Evolutionary conservation across 2,888 invertebrate genomes (phyloP).

Genomic region (Callyntrura guangdongensis): DNA sequence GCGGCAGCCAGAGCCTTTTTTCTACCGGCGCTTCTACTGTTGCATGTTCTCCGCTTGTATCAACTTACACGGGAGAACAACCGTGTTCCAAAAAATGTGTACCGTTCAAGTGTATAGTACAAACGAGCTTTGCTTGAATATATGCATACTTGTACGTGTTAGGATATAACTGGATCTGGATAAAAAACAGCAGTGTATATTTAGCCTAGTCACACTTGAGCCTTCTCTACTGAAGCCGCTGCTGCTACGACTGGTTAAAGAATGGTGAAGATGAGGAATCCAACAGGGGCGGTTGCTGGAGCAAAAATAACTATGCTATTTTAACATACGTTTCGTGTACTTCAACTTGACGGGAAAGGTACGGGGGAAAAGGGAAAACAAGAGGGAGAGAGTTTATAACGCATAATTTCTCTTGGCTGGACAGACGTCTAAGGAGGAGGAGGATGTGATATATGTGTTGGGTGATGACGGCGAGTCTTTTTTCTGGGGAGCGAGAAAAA

Average conservation of each 20-base stretch:
- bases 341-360: not conserved
- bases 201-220: not conserved
- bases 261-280: conserved; percentile 33
- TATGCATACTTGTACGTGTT: conserved; percentile 32
- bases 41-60: conserved; percentile 58
- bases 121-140: not conserved
- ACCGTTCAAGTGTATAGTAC: not conserved
- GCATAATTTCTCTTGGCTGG: conserved; percentile 32
- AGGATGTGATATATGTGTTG: conserved; percentile 35
- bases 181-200: conserved; percentile 8
- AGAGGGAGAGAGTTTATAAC: not conserved
- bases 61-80: conserved; percentile 27
- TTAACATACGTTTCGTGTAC: not conserved
- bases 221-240: not conserved
- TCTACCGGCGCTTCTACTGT: conserved; percentile 69
- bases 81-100: not conserved
- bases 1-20: not conserved
- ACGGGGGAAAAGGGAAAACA: not conserved
- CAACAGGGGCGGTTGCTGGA: conserved; percentile 15
- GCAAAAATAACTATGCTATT: not conserved
- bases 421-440: conserved; percentile 21
- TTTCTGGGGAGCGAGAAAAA: conserved; percentile 34
- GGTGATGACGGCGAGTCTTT: conserved; percentile 50
- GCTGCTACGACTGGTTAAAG: not conserved
- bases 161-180: conserved; percentile 38